Evolutionary conservation across 2,797 vertebrate genomes (phyloP).

Genomic region (Vireo griseus): DNA sequence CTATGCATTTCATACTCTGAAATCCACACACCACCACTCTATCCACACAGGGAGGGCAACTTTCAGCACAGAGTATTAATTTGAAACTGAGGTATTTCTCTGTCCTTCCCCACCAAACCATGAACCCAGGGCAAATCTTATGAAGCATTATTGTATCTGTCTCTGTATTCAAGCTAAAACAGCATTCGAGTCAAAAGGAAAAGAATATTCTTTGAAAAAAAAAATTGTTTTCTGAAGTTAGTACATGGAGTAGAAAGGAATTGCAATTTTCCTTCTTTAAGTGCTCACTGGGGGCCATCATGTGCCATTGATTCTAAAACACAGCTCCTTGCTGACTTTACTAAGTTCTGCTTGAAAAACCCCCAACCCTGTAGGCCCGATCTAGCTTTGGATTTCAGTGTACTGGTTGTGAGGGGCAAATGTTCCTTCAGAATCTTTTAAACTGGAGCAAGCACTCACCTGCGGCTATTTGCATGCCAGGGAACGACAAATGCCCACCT

Average conservation of each 20-base stretch:
- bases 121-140: neutral
- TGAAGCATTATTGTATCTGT: neutral
- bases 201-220: neutral
- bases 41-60: neutral
- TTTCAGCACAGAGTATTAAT: neutral
- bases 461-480: neutral
- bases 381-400: neutral
- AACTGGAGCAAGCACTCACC: neutral
- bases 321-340: neutral
- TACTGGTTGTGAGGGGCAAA: neutral
- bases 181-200: neutral
- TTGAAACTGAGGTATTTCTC: neutral
- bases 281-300: neutral
- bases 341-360: neutral
- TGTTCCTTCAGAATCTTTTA: neutral
- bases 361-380: neutral
- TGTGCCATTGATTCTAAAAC: conserved; percentile 28
- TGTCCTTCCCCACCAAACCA: neutral
- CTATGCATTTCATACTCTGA: neutral
- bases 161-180: neutral
- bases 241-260: neutral
- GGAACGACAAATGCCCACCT: neutral
- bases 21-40: neutral
- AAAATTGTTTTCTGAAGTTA: neutral
- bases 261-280: conserved; percentile 5